Evolutionary conservation across 2,888 invertebrate genomes (phyloP).

Genomic region (Parnassius apollo): DNA sequence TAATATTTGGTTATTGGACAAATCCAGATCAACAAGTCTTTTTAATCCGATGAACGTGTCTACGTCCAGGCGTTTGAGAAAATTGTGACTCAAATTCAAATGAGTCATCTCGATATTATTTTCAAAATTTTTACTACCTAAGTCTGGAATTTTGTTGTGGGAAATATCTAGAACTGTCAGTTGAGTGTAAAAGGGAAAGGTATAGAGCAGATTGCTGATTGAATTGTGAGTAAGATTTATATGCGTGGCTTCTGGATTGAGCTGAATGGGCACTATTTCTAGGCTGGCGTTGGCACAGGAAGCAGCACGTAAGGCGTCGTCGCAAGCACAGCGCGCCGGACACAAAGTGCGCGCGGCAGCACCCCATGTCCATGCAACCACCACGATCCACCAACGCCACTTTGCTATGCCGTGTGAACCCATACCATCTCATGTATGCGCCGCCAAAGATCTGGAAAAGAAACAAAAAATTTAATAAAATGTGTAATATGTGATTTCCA

Average conservation of each 20-base stretch:
- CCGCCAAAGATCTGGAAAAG: constrained; percentile 65
- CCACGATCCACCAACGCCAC: constrained; percentile 78
- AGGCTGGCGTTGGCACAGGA: constrained; percentile 89
- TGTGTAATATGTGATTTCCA: too few species aligned
- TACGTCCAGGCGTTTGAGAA: constrained; percentile 85
- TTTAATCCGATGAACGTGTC: constrained; percentile 88
- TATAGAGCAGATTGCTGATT: constrained; percentile 88
- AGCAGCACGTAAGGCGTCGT: constrained; percentile 87
- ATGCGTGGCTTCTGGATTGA: constrained; percentile 92
- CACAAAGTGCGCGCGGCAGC: constrained; percentile 84
- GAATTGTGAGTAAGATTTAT: constrained; percentile 92
- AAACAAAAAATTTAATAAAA: constrained; percentile 32
- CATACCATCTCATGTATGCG: constrained; percentile 79
- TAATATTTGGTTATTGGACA: constrained; percentile 89
- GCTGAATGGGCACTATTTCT: constrained; percentile 92
- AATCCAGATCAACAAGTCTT: constrained; percentile 84
- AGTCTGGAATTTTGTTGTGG: constrained; percentile 88
- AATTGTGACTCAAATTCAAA: constrained; percentile 89
- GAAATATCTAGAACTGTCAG: constrained; percentile 91
- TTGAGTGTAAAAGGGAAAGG: constrained; percentile 89
- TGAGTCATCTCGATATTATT: constrained; percentile 87
- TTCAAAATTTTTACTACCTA: constrained; percentile 92
- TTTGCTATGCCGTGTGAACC: constrained; percentile 74
- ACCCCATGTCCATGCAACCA: constrained; percentile 79
- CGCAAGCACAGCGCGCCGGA: constrained; percentile 90